A percentile compares a stretch with the other conserved stretches of the same genome.
Evolutionary conservation across 2,797 vertebrate genomes (phyloP).

Genomic region (Enteromius treurensis): DNA sequence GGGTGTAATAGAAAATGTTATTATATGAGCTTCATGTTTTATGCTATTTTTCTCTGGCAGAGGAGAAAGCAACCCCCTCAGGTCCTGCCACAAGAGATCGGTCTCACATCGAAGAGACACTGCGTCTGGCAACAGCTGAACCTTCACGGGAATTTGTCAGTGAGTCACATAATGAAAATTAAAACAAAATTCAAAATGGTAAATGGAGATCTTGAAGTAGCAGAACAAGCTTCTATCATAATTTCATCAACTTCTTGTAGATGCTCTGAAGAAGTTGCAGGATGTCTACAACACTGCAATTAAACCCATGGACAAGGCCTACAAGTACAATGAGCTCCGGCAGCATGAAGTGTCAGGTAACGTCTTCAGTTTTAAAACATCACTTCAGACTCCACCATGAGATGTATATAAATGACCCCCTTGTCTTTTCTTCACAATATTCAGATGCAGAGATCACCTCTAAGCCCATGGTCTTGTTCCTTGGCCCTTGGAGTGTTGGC

Average conservation of each 20-base stretch:
- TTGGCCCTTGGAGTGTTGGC: conserved; percentile 98
- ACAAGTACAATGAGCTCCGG: conserved; percentile 94
- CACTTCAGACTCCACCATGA: background rate
- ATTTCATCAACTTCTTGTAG: conserved; percentile 64
- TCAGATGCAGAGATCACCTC: conserved; percentile 97
- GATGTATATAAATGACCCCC: background rate
- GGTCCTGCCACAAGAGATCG: conserved; percentile 79
- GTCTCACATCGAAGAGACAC: conserved; percentile 89
- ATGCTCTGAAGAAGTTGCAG: conserved; percentile 87
- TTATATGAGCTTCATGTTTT: background rate
- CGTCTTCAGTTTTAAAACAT: background rate
- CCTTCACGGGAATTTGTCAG: conserved; percentile 85
- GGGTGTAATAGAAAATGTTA: background rate
- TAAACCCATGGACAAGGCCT: conserved; percentile 92
- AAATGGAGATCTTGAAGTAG: background rate
- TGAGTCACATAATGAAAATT: conserved; percentile 63
- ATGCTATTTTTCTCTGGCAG: conserved; percentile 60
- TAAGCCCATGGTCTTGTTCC: conserved; percentile 98
- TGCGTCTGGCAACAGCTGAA: conserved; percentile 83
- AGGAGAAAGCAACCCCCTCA: conserved; percentile 65
- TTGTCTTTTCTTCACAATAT: background rate
- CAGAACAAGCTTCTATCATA: background rate
- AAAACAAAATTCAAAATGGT: background rate
- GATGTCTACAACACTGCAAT: conserved; percentile 92
- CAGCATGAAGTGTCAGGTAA: conserved; percentile 96